These are phyloP conservation scores for Panagrolaimus sp. DNA, from an alignment of 1,140 invertebrate genomes.

Conservation along the genomic window DNA sequence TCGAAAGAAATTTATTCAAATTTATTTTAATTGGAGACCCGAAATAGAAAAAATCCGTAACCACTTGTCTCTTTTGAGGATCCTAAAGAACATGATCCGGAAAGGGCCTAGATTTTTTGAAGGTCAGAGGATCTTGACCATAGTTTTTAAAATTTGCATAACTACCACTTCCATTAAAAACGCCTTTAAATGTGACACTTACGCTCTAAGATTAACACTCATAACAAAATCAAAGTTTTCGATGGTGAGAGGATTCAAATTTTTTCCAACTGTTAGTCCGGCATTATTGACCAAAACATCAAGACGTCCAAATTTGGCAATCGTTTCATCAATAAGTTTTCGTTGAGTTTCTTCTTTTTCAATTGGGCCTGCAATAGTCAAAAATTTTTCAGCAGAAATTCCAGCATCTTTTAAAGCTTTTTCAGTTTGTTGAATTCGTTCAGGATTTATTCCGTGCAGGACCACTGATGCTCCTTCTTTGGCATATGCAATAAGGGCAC, in stretches of 20 bases:
- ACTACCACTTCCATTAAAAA: too few relatives aligned
- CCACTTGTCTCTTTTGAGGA: too few relatives aligned
- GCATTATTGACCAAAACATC: slow-evolving; percentile 19
- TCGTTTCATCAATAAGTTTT: slow-evolving; percentile 12
- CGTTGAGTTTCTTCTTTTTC: background rate
- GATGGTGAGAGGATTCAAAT: background rate
- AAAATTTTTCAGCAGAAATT: background rate
- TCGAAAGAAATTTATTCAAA: too few relatives aligned
- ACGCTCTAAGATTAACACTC: background rate
- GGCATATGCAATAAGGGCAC: background rate
- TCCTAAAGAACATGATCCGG: too few relatives aligned
- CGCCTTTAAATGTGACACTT: too few relatives aligned
- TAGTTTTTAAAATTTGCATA: too few relatives aligned
- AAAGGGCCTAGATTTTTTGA: too few relatives aligned
- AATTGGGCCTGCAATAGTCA: background rate
- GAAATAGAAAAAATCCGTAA: too few relatives aligned
- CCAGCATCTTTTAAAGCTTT: background rate
- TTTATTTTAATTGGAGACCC: too few relatives aligned
- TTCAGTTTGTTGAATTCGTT: background rate
- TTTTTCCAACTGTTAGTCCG: background rate
- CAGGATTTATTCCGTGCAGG: background rate
- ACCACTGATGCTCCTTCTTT: slow-evolving; percentile 12
- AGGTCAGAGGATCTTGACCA: too few relatives aligned
- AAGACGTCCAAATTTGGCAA: background rate
- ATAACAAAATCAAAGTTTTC: slow-evolving; percentile 19